A percentile compares a stretch with the other conserved stretches of the same genome.
Conservation (phyloP, 2,113 vertebrate genomes). For the Rhinichthys klamathensis region DNA sequence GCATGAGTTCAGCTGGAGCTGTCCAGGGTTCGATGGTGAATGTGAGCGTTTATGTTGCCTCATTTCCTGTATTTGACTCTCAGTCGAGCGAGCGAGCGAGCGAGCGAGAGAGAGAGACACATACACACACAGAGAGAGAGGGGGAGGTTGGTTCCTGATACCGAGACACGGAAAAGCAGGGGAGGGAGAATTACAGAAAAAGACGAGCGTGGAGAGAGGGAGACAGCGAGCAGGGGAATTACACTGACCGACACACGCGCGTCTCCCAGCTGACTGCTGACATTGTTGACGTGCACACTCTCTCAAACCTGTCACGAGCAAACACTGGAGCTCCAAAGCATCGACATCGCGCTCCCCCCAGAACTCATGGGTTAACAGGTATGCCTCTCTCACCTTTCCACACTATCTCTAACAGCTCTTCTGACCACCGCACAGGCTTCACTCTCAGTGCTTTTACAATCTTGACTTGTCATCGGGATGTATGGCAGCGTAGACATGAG, state of each 20-base stretch:
- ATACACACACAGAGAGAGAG: slow-evolving; percentile 65
- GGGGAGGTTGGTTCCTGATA: slow-evolving; percentile 69
- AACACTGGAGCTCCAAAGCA: slow-evolving; percentile 71
- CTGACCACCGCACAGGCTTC: slow-evolving; percentile 11
- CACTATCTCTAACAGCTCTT: slow-evolving; percentile 40
- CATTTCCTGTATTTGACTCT: slow-evolving; percentile 75
- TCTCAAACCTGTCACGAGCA: slow-evolving; percentile 68
- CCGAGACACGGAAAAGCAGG: slow-evolving; percentile 69
- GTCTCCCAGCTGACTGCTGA: slow-evolving; percentile 53
- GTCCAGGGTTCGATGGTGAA: slow-evolving; percentile 61
- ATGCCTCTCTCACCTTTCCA: slow-evolving; percentile 69
- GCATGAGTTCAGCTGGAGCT: slow-evolving; percentile 56
- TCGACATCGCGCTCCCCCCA: slow-evolving; percentile 73
- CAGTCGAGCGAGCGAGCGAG: slow-evolving; percentile 67
- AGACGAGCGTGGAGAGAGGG: slow-evolving; percentile 60
- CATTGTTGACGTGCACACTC: slow-evolving; percentile 70
- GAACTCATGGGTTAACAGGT: slow-evolving; percentile 86
- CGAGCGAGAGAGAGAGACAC: slow-evolving; percentile 71
- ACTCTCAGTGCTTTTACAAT: background rate
- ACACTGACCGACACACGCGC: slow-evolving; percentile 67
- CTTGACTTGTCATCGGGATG: background rate
- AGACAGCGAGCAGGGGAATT: slow-evolving; percentile 72
- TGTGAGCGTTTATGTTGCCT: slow-evolving; percentile 71
- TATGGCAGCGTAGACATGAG: background rate
- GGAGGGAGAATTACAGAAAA: slow-evolving; percentile 63